Base-by-base conservation (phyloP, 2,113 vertebrate genomes). In the Hippocampus guttulatus region DNA sequence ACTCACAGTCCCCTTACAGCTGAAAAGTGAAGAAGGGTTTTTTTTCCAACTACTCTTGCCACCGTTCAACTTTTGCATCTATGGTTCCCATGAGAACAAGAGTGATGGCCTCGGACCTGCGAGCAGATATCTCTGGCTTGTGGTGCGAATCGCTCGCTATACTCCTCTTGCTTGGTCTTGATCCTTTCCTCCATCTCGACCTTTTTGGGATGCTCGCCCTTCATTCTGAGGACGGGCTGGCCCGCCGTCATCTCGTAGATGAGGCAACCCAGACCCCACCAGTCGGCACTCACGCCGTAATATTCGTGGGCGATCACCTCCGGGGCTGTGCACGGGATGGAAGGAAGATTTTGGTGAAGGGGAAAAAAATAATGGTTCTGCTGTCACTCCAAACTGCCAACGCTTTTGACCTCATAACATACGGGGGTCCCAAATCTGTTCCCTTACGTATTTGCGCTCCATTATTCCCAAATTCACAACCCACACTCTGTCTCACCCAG, bases 201-300 rank as follows among this genome's bases (percentile, higher is more conserved):
- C 18, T 80, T 3, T 49, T 86, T 87, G 1, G 88, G 85, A 0
- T 88, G 84, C 58, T 95, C 94, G 43, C 89, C 91, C 57, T 75
- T 79, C 3, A 64, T 66, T 0, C 91, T 88, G 78, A 94, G 91
- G 0, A 94, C 93, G 0, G 92, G 91, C 41, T 78, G 80, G 1
- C 93, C 94, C 0, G 85, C 88, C 0, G 91, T 94, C 95, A 96
- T 96, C 77, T 96, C 95, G 2, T 94, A 96, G 21, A 95, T 84
- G 14, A 96, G 90, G 71, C 95, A 96, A 61, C 94, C 95, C 38
- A 96, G 87, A 0, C 94, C 95, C 95, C 95, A 95, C 94, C 94
- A 96, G 90, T 96, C 95, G 0, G 78, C 90, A n/a, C 93, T 92
- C 76, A 79, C 75, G 49, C 86, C 74, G n/a, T 95, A 95, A 10